Percentiles rank a stretch among this genome's conserved stretches.
phyloP scores from a whole-genome alignment of 1,140 invertebrate genomes.

The Stegodyphus mimosarum region DNA sequence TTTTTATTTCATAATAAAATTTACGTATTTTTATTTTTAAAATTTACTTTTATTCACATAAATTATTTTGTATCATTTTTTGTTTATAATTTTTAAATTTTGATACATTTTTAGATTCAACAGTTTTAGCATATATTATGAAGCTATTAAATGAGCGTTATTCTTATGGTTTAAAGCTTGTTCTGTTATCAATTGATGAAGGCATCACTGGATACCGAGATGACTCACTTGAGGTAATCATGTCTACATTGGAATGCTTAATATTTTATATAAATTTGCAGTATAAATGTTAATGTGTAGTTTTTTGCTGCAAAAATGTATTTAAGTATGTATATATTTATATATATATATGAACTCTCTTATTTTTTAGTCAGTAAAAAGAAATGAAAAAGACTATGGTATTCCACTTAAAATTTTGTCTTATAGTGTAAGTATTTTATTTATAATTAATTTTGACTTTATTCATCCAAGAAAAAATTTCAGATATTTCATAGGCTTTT shows the following conservation, averaged over 20 bases:
- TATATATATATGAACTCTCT: not conserved
- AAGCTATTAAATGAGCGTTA: conserved; percentile 92
- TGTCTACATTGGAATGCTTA: not conserved
- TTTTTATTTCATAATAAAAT: not conserved
- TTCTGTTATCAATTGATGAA: conserved; percentile 97
- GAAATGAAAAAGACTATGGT: conserved; percentile 92
- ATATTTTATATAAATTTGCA: too few species aligned
- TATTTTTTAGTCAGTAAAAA: conserved; percentile 82
- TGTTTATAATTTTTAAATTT: not conserved
- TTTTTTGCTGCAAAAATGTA: too few species aligned
- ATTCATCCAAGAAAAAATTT: too few species aligned
- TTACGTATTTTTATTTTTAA: not conserved
- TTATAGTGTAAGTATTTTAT: conserved; percentile 76
- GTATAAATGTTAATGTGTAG: too few species aligned
- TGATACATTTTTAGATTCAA: conserved; percentile 79
- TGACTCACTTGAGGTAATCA: conserved; percentile 86
- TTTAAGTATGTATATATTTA: too few species aligned
- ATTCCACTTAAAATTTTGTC: conserved; percentile 96
- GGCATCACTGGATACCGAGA: conserved; percentile 93
- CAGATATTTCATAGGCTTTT: too few species aligned
- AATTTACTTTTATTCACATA: not conserved
- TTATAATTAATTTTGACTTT: too few species aligned
- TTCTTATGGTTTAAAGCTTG: conserved; percentile 90
- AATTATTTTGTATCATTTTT: not conserved
- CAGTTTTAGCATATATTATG: conserved; percentile 92